Conservation (phyloP, 2,888 invertebrate genomes). For the Taphrorychus bicolor region DNA sequence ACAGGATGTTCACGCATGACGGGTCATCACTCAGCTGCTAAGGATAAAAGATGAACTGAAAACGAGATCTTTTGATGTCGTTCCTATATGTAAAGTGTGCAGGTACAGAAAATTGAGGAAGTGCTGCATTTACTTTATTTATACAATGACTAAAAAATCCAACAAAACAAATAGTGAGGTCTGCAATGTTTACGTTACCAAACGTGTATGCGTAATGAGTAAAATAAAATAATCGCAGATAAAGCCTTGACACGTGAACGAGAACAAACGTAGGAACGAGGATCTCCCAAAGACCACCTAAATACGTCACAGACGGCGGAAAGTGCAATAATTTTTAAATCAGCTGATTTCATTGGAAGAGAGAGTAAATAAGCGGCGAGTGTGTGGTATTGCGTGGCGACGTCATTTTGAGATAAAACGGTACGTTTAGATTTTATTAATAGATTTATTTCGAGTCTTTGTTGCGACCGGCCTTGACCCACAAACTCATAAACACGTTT, state of each 20-base stretch:
- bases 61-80: too few species aligned
- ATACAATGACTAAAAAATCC: too few species aligned
- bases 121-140: too few species aligned
- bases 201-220: background rate
- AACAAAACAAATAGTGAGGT: too few species aligned
- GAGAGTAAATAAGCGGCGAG: conserved; percentile 24
- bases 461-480: conserved; percentile 38
- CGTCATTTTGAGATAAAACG: conserved; percentile 34
- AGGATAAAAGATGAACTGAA: background rate
- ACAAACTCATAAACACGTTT: conserved; percentile 35
- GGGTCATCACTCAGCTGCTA: conserved; percentile 19
- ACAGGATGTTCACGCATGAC: conserved; percentile 37
- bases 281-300: conserved; percentile 11
- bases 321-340: conserved; percentile 27
- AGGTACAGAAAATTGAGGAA: too few species aligned
- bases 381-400: conserved; percentile 16
- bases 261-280: background rate
- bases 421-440: conserved; percentile 32
- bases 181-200: background rate
- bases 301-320: conserved; percentile 8
- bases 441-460: conserved; percentile 38
- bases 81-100: too few species aligned
- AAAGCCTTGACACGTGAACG: conserved; percentile 10
- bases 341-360: conserved; percentile 21
- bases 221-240: conserved; percentile 7